Evolutionary conservation across 2,113 vertebrate genomes (phyloP).

Genomic region (Podiceps cristatus): DNA sequence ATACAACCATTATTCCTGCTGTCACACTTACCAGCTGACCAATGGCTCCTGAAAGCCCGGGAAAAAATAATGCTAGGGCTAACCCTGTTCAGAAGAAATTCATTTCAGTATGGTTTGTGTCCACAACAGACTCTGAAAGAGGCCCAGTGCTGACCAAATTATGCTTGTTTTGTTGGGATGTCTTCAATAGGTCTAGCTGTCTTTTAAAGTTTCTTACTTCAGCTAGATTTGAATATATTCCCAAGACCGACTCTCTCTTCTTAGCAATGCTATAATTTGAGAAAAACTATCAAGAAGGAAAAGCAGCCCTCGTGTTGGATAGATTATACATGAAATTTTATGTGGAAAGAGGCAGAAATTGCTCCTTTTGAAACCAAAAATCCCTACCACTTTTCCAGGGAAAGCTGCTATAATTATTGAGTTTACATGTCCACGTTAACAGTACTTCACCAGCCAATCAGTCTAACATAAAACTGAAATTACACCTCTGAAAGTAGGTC

Average conservation of each 20-base stretch:
- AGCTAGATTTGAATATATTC: background rate
- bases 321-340: background rate
- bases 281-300: background rate
- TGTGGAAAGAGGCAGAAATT: background rate
- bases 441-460: background rate
- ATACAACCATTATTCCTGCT: background rate
- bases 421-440: background rate
- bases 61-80: background rate
- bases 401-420: background rate
- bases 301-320: background rate
- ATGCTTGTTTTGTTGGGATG: background rate
- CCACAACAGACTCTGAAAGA: background rate
- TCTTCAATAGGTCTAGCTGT: background rate
- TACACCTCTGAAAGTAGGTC: accelerated
- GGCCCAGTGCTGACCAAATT: background rate
- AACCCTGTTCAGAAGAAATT: background rate
- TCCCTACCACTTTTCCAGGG: background rate
- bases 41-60: background rate
- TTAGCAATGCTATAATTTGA: background rate
- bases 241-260: background rate
- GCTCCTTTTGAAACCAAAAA: background rate
- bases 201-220: background rate
- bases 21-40: background rate
- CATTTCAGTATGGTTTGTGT: background rate
- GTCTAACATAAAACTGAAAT: background rate